Evolutionary conservation across 1,140 invertebrate genomes (phyloP).

Genomic region (Drosophila littoralis): DNA sequence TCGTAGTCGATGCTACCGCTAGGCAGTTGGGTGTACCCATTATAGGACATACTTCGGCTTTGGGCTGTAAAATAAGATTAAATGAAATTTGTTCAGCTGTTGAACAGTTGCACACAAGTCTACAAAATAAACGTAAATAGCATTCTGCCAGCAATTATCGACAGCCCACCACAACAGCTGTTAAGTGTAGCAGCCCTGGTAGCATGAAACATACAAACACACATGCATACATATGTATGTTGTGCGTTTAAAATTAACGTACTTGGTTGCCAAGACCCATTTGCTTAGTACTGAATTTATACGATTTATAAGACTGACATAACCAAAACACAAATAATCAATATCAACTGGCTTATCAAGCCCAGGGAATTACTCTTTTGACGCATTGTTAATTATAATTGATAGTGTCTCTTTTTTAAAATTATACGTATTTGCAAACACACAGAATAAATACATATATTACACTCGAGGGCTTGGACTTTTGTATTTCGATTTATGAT

Average conservation of each 20-base stretch:
- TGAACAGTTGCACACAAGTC: slow-evolving; percentile 5
- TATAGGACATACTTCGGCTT: slow-evolving; percentile 45
- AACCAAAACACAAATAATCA: slow-evolving; percentile 60
- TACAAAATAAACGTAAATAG: not conserved
- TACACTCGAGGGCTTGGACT: slow-evolving; percentile 61
- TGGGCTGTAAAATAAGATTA: not conserved
- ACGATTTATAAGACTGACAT: slow-evolving; percentile 69
- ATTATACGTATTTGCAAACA: slow-evolving; percentile 21
- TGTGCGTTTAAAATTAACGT: slow-evolving; percentile 25
- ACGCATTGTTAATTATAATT: slow-evolving; percentile 78
- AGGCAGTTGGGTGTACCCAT: slow-evolving; percentile 65
- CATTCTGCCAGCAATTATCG: slow-evolving; percentile 3
- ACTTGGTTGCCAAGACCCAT: slow-evolving; percentile 53
- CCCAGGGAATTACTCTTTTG: slow-evolving; percentile 61
- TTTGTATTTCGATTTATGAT: slow-evolving; percentile 75
- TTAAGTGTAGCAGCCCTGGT: slow-evolving; percentile 14
- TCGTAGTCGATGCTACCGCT: slow-evolving; percentile 58
- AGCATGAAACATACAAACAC: not conserved
- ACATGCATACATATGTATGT: not conserved
- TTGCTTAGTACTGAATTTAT: slow-evolving; percentile 18
- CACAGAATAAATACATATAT: slow-evolving; percentile 15
- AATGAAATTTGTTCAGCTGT: not conserved
- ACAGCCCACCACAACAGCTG: slow-evolving; percentile 18
- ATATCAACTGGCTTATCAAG: slow-evolving; percentile 65
- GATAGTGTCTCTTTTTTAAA: slow-evolving; percentile 58